These are phyloP conservation scores for Psephotus haematonotus DNA, from an alignment of 2,113 vertebrate species.

Conservation along the genomic window DNA sequence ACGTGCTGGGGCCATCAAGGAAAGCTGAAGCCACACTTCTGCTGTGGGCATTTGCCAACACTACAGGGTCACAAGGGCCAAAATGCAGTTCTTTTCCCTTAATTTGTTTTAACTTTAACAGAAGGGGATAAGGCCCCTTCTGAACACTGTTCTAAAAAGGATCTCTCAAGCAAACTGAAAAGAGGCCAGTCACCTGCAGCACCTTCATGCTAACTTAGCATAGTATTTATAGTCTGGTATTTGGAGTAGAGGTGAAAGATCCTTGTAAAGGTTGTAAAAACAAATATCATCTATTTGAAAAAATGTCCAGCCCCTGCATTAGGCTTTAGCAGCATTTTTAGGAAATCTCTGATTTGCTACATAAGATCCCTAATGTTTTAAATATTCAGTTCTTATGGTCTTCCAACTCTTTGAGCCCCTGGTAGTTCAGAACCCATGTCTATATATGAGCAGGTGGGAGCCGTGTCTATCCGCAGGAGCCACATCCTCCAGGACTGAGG, in stretches of 20 bases:
- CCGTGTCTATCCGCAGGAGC: neutral
- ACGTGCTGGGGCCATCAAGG: slow-evolving; percentile 24
- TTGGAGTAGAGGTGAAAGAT: neutral
- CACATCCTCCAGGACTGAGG: neutral
- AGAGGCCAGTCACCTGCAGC: neutral
- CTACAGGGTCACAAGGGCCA: neutral
- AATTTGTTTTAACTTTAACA: neutral
- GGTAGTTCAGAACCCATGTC: neutral
- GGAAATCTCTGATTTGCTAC: neutral
- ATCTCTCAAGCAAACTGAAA: neutral
- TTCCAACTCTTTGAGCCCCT: neutral
- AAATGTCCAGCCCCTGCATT: neutral
- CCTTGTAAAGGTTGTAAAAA: neutral
- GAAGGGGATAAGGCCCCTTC: neutral
- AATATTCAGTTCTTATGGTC: neutral
- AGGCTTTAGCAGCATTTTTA: neutral
- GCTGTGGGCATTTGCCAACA: neutral
- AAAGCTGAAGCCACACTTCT: slow-evolving; percentile 25
- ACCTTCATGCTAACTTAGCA: neutral
- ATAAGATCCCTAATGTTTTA: neutral
- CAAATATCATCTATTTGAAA: neutral
- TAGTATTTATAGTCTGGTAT: too few relatives aligned
- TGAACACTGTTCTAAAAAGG: neutral
- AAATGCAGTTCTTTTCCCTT: neutral
- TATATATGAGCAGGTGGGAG: rapidly evolving